Evolutionary conservation across 2,888 invertebrate species (phyloP), one percentile per base, ranked within the genome.

Genomic region (Rhingia campestris): DNA sequence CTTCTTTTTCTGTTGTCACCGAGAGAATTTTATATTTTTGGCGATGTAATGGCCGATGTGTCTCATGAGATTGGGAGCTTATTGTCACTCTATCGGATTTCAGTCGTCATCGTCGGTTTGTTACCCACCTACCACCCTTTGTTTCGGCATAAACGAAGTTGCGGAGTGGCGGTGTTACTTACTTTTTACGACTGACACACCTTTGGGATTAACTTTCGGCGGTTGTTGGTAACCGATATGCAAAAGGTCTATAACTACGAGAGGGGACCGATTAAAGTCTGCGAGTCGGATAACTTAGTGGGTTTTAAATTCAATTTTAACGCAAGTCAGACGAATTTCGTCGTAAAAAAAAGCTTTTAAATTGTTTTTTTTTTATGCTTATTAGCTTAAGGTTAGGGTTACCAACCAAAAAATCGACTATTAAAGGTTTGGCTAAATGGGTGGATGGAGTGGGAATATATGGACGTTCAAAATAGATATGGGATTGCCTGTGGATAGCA

Each of bases 151-250:
- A 10, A 10, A 33, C 47, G 0, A 9, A 30, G 9, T 58, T 12
- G 14, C 56, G 30, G 33, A 69, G 75, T 69, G 75, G 33, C 75
- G 47, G 3, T 4, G 4, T 12, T 30, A 22, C 14, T 37, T 49
- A 32, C 9, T 47, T 49, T 58, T 77, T 49, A 75, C 30, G 51
- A 39, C 69, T 39, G 69, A n/a, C 69, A 69, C 81, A 81, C 75
- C 81, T 81, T 75, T 75, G 49, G 81, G 69, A 64, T 70, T 64
- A 63, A 69, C 45, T 47, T 54, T 10, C 54, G 59, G 41, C 37
- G 54, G 69, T 81, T 49, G 41, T 63, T 64, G 63, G 75, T 75
- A 81, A 81, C 56, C 69, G 81, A 81, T 69, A 81, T 75, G 81
- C 47, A 75, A 43, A 74, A 63, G 43, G 43, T 61, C 67, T 32